Base-by-base conservation (phyloP, 2,888 invertebrate species). In the Nemoura dubitans region DNA sequence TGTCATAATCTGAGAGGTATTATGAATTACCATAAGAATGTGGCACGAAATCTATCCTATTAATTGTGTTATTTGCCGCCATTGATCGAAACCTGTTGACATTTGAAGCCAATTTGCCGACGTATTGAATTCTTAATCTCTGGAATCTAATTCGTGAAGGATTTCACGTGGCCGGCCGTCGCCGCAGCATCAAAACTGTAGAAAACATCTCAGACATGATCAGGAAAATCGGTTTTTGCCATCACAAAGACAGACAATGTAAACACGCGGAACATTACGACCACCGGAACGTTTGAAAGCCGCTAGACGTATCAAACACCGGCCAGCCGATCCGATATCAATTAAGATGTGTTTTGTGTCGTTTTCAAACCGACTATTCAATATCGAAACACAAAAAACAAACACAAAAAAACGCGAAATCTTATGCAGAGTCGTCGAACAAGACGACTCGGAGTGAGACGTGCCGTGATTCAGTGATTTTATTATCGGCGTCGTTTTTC, bases 321-420 rank as follows among this genome's bases (percentile, higher is more conserved):
- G 76, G 16, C 59, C 27, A 28, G 84, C 84, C 76, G 28, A 84
- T 21, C 76, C 59, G 84, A 59, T 76, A 86, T 86, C 86, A 86
- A 86, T 86, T 84, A 86, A 86, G 86, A 86, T 30, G 30, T 77
- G 42, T 83, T 86, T 86, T 86, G 30, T 86, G 26, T 86, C 76
- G 83, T 26, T 59, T 76, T 84, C 76, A 84, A 76, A 59, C 59
- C 84, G 59, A 16, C 59, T 59, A 10, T 59, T 59, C 59, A 21
- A 10, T 59, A 59, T 59, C 10, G 21, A 59, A 59, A 59, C 59
- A 59, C 3, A 59, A 59, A 59, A 59, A 16, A 21, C 16, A 59
- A 7, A 59, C 59, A 84, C 28, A 25, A 81, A 80, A 81, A 27
- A 81, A 29, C 27, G 2, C 2, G 14, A 81, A 81, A 25, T 27